These are phyloP conservation scores for Poecilia velifera DNA, from an alignment of 2,797 vertebrate species.

Conservation along the genomic window DNA sequence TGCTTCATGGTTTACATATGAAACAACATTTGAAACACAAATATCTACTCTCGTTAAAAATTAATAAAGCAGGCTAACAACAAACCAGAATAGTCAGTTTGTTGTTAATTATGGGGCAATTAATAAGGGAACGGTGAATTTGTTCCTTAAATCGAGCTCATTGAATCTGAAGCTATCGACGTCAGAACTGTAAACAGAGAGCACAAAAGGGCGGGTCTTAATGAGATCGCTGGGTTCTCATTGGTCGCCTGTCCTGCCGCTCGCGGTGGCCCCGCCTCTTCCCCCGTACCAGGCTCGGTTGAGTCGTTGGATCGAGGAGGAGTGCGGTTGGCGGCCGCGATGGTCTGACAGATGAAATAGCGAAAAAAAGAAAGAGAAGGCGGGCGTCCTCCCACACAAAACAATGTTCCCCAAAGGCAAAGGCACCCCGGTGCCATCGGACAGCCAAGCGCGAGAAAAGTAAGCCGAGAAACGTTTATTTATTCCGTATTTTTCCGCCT, in stretches of 20 bases:
- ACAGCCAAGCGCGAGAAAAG: conserved; percentile 97
- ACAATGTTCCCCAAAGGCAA: conserved; percentile 98
- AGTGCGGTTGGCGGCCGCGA: conserved; percentile 86
- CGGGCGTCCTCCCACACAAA: conserved; percentile 78
- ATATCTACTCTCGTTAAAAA: neutral
- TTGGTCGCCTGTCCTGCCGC: conserved; percentile 61
- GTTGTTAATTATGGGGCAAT: neutral
- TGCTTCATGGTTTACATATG: neutral
- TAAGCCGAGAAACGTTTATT: conserved; percentile 79
- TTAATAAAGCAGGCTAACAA: neutral
- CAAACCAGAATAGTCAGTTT: neutral
- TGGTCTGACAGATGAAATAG: conserved; percentile 95
- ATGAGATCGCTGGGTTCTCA: conserved; percentile 19
- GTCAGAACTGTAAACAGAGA: conserved; percentile 45
- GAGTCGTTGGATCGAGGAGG: conserved; percentile 76
- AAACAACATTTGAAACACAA: neutral
- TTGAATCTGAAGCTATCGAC: conserved; percentile 21
- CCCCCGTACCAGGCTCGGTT: conserved; percentile 85
- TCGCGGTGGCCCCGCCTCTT: conserved; percentile 60
- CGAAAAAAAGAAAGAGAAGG: conserved; percentile 81
- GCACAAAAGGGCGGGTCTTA: conserved; percentile 60
- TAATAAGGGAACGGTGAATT: neutral
- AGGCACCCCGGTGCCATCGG: conserved; percentile 96
- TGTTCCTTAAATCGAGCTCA: conserved; percentile 22
- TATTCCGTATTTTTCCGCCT: conserved; percentile 55